Base-by-base conservation (phyloP, 1,140 invertebrate genomes). In the Bemisia tabaci region DNA sequence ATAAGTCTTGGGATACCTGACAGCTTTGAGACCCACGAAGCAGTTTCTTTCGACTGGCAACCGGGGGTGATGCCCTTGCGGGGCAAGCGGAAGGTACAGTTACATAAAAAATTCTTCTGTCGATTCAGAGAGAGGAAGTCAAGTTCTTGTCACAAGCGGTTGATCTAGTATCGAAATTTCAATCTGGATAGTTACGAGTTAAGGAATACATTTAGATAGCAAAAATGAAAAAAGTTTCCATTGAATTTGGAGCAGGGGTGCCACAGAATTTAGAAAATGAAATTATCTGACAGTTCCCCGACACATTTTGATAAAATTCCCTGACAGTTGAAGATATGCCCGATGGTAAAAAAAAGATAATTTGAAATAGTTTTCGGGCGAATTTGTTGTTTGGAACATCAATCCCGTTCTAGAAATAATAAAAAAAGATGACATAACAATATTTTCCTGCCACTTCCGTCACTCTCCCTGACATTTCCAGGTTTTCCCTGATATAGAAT, bases 161-260 rank as follows among this genome's bases (percentile, higher is more conserved):
- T 89, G 81, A 75, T 91, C 89, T 66, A 92, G 79, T 73, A 91
- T 85, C 64, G 89, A 90, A 73, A 92, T 90, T 78, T 92, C 90
- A 81, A 92, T 89, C 74, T 77, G 67, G 5, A 67, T 60, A 68
- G 22, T 67, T 22, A 60, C 21, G 0, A 62, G 63, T 70, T 72
- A 74, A 75, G 73, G 72, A 66, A 70, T 26, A 67, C 59, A 62
- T n/a, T 60, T 64, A 69, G 12, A 61, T 27, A 12, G 27, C 25
- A 60, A 2, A 67, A 59, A 17, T 64, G 21, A 33, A 21, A 62
- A 2, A n/a, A n/a, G n/a, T n/a, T n/a, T n/a, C n/a, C n/a, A n/a
- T 24, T 60, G 23, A 24, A 48, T n/a, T n/a, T n/a, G n/a, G n/a
- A n/a, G n/a, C n/a, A n/a, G n/a, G n/a, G n/a, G n/a, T n/a, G n/a